Conservation (phyloP, 2,888 invertebrate genomes). For the Baccha elongata region DNA sequence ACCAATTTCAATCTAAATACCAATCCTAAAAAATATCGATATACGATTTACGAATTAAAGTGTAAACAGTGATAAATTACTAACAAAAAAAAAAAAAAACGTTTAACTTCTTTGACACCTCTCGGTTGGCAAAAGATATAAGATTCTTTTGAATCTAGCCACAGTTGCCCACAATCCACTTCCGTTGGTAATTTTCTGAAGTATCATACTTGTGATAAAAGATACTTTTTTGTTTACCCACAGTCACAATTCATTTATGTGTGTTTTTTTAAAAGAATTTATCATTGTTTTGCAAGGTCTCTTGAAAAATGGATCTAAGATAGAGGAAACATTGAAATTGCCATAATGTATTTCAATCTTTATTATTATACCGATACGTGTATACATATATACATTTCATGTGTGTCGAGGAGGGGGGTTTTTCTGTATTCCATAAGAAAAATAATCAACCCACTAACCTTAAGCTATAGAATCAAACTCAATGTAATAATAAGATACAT, state of each 20-base stretch:
- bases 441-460: slow-evolving; percentile 18
- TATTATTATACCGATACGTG: not conserved
- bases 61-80: slow-evolving; percentile 13
- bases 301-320: not conserved
- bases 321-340: not conserved
- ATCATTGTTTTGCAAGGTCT: not conserved
- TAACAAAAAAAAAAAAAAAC: not conserved
- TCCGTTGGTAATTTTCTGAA: not conserved
- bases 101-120: slow-evolving; percentile 1
- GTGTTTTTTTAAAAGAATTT: not conserved
- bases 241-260: not conserved
- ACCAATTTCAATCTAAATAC: not conserved
- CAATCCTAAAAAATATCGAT: no score
- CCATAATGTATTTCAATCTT: not conserved
- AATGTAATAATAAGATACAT: slow-evolving; percentile 19
- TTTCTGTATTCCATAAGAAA: not conserved
- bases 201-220: not conserved
- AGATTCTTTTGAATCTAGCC: not conserved
- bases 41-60: no score
- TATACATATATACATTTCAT: no score
- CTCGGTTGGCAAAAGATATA: not conserved
- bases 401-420: no score
- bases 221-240: slow-evolving; percentile 1
- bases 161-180: not conserved
- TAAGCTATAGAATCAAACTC: slow-evolving; percentile 8